Evolutionary conservation across 2,888 invertebrate species (phyloP).

Genomic region (Eledone cirrhosa): DNA sequence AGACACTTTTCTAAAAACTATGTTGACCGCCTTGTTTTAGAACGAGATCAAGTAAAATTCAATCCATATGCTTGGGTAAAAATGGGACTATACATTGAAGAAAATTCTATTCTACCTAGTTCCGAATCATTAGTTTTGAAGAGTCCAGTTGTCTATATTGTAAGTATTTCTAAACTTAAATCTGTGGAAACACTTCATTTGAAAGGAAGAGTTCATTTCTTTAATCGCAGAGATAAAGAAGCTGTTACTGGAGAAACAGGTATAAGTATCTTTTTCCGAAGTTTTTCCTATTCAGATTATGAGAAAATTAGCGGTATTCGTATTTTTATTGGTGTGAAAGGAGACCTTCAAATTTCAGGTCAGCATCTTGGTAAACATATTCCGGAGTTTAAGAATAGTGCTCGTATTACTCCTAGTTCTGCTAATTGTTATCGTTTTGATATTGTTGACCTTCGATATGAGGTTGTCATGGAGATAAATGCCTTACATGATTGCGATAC

Average conservation of each 20-base stretch:
- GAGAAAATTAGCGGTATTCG: constrained; percentile 55
- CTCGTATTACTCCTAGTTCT: constrained; percentile 51
- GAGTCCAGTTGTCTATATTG: constrained; percentile 52
- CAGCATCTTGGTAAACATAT: constrained; percentile 41
- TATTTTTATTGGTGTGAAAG: constrained; percentile 55
- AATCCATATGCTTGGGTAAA: constrained; percentile 57
- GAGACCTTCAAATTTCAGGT: constrained; percentile 49
- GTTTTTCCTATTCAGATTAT: constrained; percentile 49
- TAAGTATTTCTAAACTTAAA: constrained; percentile 50
- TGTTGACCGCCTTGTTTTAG: constrained; percentile 44
- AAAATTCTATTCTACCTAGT: constrained; percentile 54
- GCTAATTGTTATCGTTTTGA: constrained; percentile 54
- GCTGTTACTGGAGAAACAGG: constrained; percentile 49
- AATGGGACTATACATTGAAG: constrained; percentile 56
- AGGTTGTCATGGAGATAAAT: constrained; percentile 48
- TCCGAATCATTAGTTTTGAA: constrained; percentile 54
- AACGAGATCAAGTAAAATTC: constrained; percentile 52
- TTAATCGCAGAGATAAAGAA: constrained; percentile 45
- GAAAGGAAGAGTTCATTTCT: constrained; percentile 52
- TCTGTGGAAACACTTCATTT: constrained; percentile 46
- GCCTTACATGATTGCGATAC: constrained; percentile 54
- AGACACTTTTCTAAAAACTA: constrained; percentile 48
- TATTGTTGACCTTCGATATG: constrained; percentile 46
- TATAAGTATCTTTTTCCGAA: constrained; percentile 52
- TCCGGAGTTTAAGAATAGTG: constrained; percentile 41